Base-by-base conservation (phyloP, 2,888 invertebrate genomes). In the Drosophila phalerata region DNA sequence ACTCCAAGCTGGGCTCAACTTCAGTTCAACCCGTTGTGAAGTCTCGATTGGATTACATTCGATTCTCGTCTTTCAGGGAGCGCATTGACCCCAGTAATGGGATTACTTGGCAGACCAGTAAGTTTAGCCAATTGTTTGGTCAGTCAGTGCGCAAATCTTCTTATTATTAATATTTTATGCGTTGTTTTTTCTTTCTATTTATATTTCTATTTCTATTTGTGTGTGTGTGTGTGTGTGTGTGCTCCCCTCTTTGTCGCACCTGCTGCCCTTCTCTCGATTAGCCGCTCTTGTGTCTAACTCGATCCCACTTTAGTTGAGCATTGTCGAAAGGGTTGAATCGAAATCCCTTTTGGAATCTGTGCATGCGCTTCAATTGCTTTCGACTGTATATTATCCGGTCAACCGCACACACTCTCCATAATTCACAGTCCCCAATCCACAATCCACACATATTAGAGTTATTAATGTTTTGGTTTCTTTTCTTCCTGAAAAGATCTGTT, bases 111-210 rank as follows among this genome's bases (percentile, higher is more conserved):
- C 53, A 37, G 63, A 42, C 79, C 15, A 28, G 28, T 30, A 15
- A 71, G 79, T 82, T 81, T 82, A 65, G 80, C 79, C 85, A 81
- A 79, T 69, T 85, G 64, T 69, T 56, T 70, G 71, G 60, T 45
- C 62, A 71, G 57, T 51, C 68, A 69, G 32, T 72, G 76, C 62
- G 65, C 76, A 88, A 83, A 88, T 86, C 85, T 84, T 69, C 70
- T 79, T 85, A 82, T 81, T 79, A 85, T 81, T 85, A 85, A 86
- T 85, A 88, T 88, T 85, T 78, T 83, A 88, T 88, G 86, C 65
- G 73, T 74, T 81, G 19, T 66, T 73, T 73, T 32, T 15, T 22
- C 34, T 48, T 48, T 30, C 5, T 48, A 11, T 48, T 11, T 48
- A 10, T 47, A n/a, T 47, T 22, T 25, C 3, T 25, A 5, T 25